These are phyloP conservation scores for Meda fulgida DNA, from an alignment of 2,797 vertebrate species.

Conservation along the genomic window DNA sequence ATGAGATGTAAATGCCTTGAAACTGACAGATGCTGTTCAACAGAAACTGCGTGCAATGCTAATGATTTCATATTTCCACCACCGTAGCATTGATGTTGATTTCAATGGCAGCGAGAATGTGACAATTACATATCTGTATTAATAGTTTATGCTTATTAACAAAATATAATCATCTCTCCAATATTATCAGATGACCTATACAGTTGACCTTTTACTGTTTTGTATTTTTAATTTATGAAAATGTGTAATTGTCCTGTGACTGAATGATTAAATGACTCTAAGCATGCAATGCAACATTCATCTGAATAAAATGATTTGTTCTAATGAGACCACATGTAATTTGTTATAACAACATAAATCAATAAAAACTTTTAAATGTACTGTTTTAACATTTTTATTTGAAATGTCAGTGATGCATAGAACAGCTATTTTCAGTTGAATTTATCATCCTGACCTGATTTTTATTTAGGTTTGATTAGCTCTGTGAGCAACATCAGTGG, in stretches of 20 bases:
- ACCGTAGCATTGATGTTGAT: not conserved
- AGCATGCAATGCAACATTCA: not conserved
- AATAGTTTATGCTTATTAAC: not conserved
- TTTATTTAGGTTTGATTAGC: not conserved
- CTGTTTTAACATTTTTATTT: not conserved
- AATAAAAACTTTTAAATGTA: conserved; percentile 21
- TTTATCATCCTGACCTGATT: not conserved
- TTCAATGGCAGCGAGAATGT: not conserved
- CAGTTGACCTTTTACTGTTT: not conserved
- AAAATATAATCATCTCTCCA: not conserved
- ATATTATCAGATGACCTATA: not conserved
- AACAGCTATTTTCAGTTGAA: not conserved
- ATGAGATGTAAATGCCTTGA: not conserved
- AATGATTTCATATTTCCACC: not conserved
- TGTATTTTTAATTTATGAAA: conserved; percentile 10
- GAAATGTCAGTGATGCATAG: not conserved
- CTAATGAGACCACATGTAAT: not conserved
- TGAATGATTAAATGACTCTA: not conserved
- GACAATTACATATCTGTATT: not conserved
- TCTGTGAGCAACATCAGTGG: not conserved
- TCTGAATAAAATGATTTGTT: not conserved
- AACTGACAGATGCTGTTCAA: not conserved
- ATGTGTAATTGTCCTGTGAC: not conserved
- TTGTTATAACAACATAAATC: conserved; percentile 13
- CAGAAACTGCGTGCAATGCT: not conserved